Percentiles rank a stretch among this genome's conserved stretches.
phyloP scores from a whole-genome alignment of 1,140 invertebrate species.

The Drosophila truncata region DNA sequence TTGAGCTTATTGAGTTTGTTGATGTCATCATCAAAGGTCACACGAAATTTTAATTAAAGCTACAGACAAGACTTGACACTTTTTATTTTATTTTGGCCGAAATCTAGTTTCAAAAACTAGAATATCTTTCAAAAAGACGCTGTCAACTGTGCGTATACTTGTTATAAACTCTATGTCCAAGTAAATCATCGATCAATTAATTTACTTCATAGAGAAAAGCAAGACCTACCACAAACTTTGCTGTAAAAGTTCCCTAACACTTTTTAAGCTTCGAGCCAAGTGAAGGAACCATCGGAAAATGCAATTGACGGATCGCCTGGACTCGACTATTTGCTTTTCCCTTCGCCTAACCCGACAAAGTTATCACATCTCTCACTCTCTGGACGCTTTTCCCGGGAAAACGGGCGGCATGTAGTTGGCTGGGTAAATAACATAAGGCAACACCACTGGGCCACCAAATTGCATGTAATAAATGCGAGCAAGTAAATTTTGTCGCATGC shows the following conservation, averaged over 20 bases:
- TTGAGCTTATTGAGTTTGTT: neutral
- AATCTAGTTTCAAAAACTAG: neutral
- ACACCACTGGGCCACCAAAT: conserved; percentile 63
- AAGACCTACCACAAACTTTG: conserved; percentile 8
- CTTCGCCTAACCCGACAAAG: conserved; percentile 22
- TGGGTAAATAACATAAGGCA: conserved; percentile 53
- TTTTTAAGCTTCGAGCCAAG: neutral
- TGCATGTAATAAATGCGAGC: conserved; percentile 75
- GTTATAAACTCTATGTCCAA: neutral
- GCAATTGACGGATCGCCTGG: conserved; percentile 26
- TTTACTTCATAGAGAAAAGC: neutral
- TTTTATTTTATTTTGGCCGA: too few species aligned
- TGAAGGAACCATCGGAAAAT: neutral
- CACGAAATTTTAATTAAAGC: neutral
- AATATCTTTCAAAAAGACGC: neutral
- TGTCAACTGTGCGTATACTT: neutral
- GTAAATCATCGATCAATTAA: conserved; percentile 16
- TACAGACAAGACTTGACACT: too few species aligned
- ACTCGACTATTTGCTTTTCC: conserved; percentile 15
- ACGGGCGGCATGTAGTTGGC: conserved; percentile 24
- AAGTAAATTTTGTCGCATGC: conserved; percentile 68
- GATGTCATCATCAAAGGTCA: conserved; percentile 5
- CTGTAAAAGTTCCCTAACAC: neutral
- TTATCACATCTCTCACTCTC: conserved; percentile 43
- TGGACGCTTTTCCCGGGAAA: conserved; percentile 4